Conservation (phyloP, 2,888 invertebrate genomes). For the Drosophila cognata region DNA sequence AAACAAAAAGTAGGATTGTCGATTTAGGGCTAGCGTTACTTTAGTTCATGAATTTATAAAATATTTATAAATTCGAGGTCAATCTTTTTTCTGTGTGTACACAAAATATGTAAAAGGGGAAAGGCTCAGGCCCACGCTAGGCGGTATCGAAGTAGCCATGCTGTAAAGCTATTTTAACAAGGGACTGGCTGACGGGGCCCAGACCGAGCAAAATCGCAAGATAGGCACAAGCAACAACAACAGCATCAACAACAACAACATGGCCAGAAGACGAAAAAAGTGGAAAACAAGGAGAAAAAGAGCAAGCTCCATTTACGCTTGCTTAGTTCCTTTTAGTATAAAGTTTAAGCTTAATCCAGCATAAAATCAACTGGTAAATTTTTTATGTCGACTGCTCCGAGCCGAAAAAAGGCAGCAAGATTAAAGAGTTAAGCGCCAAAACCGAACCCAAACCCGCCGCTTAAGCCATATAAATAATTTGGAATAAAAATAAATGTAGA, state of each 20-base stretch:
- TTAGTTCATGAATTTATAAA: not conserved
- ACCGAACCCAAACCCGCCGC: slow-evolving; percentile 33
- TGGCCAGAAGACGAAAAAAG: slow-evolving; percentile 11
- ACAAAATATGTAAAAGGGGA: slow-evolving; percentile 50
- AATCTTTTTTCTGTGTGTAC: slow-evolving; percentile 6
- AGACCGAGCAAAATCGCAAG: slow-evolving; percentile 48
- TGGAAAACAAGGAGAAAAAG: slow-evolving; percentile 26
- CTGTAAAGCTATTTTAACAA: slow-evolving; percentile 79
- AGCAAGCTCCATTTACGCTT: slow-evolving; percentile 74
- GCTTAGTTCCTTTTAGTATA: slow-evolving; percentile 82
- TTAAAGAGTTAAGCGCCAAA: slow-evolving; percentile 76
- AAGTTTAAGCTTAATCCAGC: slow-evolving; percentile 82
- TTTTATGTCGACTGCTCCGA: slow-evolving; percentile 67
- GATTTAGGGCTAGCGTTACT: not conserved
- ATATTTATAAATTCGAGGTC: not conserved
- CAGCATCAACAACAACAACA: slow-evolving; percentile 19
- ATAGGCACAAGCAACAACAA: slow-evolving; percentile 38
- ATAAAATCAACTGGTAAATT: slow-evolving; percentile 82
- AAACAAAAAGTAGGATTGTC: not conserved
- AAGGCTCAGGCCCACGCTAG: slow-evolving; percentile 39
- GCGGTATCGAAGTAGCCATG: slow-evolving; percentile 52
- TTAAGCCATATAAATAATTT: slow-evolving; percentile 27
- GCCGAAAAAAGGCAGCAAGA: slow-evolving; percentile 63
- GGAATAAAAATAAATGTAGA: slow-evolving; percentile 36
- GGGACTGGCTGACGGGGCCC: slow-evolving; percentile 45